Evolutionary conservation across 2,888 invertebrate species (phyloP).

Genomic region (Aphelenchoides bicaudatus): DNA sequence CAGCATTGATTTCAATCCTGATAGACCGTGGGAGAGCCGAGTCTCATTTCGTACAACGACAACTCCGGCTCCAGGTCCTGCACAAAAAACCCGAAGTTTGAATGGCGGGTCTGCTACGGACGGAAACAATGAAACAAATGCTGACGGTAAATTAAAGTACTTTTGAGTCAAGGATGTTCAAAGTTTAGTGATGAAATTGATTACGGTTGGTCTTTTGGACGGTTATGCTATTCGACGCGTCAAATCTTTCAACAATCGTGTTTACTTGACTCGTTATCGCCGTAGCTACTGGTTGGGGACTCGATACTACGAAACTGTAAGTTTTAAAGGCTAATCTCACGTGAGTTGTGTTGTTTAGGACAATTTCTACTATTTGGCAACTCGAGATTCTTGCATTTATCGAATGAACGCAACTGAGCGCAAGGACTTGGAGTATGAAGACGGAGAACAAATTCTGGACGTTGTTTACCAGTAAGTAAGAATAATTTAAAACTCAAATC

Average conservation of each 20-base stretch:
- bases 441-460: slow-evolving; percentile 48
- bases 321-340: slow-evolving; percentile 5
- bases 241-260: slow-evolving; percentile 54
- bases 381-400: slow-evolving; percentile 56
- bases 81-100: slow-evolving; percentile 38
- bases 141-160: no score
- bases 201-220: slow-evolving; percentile 47
- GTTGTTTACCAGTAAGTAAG: slow-evolving; percentile 54
- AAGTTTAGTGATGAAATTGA: slow-evolving; percentile 47
- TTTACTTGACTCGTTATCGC: slow-evolving; percentile 50
- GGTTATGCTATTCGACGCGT: slow-evolving; percentile 47
- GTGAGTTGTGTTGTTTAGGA: slow-evolving; percentile 36
- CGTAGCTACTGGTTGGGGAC: slow-evolving; percentile 58
- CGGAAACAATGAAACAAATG: slow-evolving; percentile 48
- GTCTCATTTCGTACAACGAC: background rate
- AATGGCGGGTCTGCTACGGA: slow-evolving; percentile 46
- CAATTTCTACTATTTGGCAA: slow-evolving; percentile 53
- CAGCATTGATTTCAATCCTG: background rate
- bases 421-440: slow-evolving; percentile 48
- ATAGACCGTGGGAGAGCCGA: slow-evolving; percentile 2
- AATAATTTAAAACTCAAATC: slow-evolving; percentile 22
- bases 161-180: no score
- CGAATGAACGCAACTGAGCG: slow-evolving; percentile 51
- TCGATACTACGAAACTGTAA: slow-evolving; percentile 52
- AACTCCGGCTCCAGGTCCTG: background rate